Percentiles rank a stretch among this genome's conserved stretches.
Evolutionary conservation across 2,113 vertebrate genomes (phyloP).

Genomic region (Leucosticte australis): DNA sequence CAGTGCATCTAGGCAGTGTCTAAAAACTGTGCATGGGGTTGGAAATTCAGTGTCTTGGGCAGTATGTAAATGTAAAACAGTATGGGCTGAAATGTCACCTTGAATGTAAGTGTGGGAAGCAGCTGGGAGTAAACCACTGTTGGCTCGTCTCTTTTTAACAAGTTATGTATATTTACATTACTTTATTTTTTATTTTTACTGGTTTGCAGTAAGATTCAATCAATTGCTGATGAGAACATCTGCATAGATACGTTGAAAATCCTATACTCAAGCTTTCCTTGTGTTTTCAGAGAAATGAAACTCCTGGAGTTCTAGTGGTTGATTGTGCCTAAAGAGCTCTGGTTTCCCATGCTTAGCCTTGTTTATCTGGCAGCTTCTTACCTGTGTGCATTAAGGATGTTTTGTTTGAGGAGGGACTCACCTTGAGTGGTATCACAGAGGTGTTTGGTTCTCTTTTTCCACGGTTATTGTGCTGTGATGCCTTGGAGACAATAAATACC

Average conservation of each 20-base stretch:
- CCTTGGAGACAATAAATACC: neutral
- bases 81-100: neutral
- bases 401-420: neutral
- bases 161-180: neutral
- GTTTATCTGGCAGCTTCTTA: neutral
- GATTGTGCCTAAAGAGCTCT: neutral
- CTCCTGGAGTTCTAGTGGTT: neutral
- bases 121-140: neutral
- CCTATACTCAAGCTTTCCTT: neutral
- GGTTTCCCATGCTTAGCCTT: neutral
- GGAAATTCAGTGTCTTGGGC: neutral
- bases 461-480: neutral
- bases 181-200: neutral
- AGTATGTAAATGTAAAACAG: neutral
- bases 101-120: neutral
- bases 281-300: neutral
- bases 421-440: neutral
- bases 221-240: neutral
- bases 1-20: neutral
- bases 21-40: neutral
- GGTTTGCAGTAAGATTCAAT: neutral
- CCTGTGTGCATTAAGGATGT: neutral
- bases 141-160: neutral
- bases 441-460: neutral
- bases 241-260: neutral